Evolutionary conservation across 2,888 invertebrate species (phyloP).

Genomic region (Trachelus iudaicus): DNA sequence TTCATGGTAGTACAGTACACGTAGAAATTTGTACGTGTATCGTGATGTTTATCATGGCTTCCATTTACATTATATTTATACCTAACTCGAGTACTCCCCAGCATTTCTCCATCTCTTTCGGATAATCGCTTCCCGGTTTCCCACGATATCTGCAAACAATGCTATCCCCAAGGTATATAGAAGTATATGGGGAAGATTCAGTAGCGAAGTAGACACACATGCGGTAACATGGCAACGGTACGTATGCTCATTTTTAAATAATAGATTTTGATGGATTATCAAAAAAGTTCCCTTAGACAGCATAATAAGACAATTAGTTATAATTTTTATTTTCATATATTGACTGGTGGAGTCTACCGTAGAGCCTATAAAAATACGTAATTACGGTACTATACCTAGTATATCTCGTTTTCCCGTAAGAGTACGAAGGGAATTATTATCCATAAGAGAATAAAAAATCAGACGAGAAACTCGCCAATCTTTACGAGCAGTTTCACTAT

Average conservation of each 20-base stretch:
- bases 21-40: not conserved
- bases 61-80: not conserved
- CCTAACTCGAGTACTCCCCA: not conserved
- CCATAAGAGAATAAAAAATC: not conserved
- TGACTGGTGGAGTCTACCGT: not conserved
- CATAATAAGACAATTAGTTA: not conserved
- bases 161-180: conserved; percentile 27
- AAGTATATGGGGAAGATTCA: not conserved
- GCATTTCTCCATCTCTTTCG: not conserved
- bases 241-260: not conserved
- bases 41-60: not conserved
- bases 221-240: not conserved
- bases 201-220: not conserved
- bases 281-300: not conserved
- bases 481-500: not conserved
- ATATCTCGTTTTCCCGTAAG: not conserved
- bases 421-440: not conserved
- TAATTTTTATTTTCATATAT: not conserved
- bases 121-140: conserved; percentile 58
- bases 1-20: not conserved
- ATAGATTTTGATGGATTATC: not conserved
- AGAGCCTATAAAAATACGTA: not conserved
- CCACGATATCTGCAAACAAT: conserved; percentile 57
- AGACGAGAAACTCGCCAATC: not conserved
- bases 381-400: not conserved